Conservation (phyloP, 64 coral and sea anemone genomes). For the Trachythela sp. region DNA sequence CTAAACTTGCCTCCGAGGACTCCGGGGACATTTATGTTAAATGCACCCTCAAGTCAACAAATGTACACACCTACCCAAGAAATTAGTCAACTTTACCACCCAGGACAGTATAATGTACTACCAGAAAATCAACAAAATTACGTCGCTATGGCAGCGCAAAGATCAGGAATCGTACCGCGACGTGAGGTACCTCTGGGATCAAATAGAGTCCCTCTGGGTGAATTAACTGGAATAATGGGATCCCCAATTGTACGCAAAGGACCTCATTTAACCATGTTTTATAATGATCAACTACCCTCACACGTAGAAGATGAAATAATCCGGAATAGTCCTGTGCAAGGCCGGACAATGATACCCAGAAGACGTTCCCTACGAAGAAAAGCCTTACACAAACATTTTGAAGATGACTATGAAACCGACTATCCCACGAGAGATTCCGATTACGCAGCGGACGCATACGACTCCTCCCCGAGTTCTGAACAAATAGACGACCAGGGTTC, state of each 20-base stretch:
- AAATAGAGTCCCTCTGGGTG: not conserved
- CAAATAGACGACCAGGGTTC: not conserved
- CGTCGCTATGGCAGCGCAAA: not conserved
- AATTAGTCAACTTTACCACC: not conserved
- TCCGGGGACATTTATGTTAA: not conserved
- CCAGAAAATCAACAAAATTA: not conserved
- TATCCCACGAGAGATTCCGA: not conserved
- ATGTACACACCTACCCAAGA: not conserved
- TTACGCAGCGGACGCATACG: not conserved
- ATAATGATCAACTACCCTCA: not conserved
- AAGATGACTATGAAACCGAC: not conserved
- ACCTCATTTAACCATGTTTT: not conserved
- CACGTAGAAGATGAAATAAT: not conserved
- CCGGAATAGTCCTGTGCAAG: not conserved
- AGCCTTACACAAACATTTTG: not conserved
- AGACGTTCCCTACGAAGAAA: not conserved
- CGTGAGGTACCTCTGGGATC: not conserved
- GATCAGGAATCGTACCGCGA: not conserved
- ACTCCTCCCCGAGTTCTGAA: not conserved
- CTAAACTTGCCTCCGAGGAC: not conserved
- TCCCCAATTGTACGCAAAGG: not conserved
- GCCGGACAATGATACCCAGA: not conserved
- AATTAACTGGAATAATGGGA: not conserved
- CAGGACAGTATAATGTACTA: not conserved
- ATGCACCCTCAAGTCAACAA: not conserved